Conservation (phyloP, 1,140 invertebrate species). For the Orussus abietinus region DNA sequence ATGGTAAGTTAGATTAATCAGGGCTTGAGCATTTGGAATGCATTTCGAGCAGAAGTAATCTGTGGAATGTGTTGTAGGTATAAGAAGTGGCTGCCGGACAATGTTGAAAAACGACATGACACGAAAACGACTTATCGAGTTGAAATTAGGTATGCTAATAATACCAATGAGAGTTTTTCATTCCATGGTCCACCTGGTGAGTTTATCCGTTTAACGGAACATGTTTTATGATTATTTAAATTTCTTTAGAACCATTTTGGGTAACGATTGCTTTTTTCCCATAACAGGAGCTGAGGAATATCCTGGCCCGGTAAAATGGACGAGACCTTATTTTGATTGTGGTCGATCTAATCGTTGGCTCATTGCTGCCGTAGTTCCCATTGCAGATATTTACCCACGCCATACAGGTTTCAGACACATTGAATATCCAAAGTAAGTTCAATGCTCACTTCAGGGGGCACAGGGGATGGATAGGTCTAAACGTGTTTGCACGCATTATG, state of each 20-base stretch:
- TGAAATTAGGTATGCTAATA: slow-evolving; percentile 89
- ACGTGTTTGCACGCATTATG: too few relatives aligned
- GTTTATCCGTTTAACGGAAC: slow-evolving; percentile 12
- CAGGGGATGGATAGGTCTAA: too few relatives aligned
- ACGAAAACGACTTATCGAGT: slow-evolving; percentile 92
- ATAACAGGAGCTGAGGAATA: slow-evolving; percentile 72
- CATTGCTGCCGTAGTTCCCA: slow-evolving; percentile 86
- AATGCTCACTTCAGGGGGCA: too few relatives aligned
- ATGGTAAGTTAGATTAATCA: slow-evolving; percentile 63
- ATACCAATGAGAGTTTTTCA: slow-evolving; percentile 92
- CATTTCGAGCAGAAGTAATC: background rate
- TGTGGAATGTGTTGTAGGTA: slow-evolving; percentile 55
- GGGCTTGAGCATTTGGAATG: background rate
- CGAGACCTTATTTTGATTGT: slow-evolving; percentile 94
- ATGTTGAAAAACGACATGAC: slow-evolving; percentile 75
- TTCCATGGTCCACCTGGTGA: slow-evolving; percentile 85
- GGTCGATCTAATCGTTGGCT: slow-evolving; percentile 94
- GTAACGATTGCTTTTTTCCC: slow-evolving; percentile 17
- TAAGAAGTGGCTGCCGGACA: slow-evolving; percentile 82
- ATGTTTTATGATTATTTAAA: slow-evolving; percentile 4
- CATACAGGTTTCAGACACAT: slow-evolving; percentile 93
- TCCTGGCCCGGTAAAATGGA: slow-evolving; percentile 90
- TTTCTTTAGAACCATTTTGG: slow-evolving; percentile 10
- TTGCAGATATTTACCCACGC: slow-evolving; percentile 92
- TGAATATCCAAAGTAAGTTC: slow-evolving; percentile 86